Evolutionary conservation across 2,113 vertebrate species (phyloP), one percentile per base, ranked within the genome.

Genomic region (Corythornis vintsioides): DNA sequence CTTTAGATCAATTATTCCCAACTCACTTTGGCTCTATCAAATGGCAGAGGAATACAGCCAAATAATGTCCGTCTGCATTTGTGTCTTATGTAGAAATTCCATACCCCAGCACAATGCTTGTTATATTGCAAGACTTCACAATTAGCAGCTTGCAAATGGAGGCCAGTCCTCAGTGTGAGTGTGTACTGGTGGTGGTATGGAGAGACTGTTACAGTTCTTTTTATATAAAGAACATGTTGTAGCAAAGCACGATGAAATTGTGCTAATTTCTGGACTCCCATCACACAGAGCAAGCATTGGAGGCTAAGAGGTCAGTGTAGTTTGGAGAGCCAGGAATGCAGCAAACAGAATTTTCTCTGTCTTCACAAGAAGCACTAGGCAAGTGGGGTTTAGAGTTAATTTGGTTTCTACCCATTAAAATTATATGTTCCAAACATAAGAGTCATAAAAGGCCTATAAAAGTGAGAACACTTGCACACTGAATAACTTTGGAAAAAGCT

Each of bases 351-450:
- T 90, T 90, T 93, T 69, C 63, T 77, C 72, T 40, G 55, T 52
- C 85, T 94, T 86, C 79, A 91, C 57, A 83, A 81, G 85, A 88
- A 91, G 48, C 79, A 64, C 88, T 78, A 66, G 60, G 81, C 90
- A 93, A 71, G 73, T 75, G 88, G 69, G 83, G 80, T 77, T 94
- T 95, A 64, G 55, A 95, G 83, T 77, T 96, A 93, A 94, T 95
- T 96, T 95, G 83, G 76, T 91, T 95, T 91, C 79, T 29, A 77
- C 72, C 83, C 79, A 94, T 93, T 95, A 90, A 86, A 89, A 83
- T 94, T 90, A 74, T 93, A 91, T 91, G 88, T 90, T 95, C 88
- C 80, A 91, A 93, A 94, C 80, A 93, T 43, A 56, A 67, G 66
- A 90, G 79, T 61, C 73, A 74, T 91, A 94, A 94, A 88, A 82